phyloP scores from a whole-genome alignment of 2,888 invertebrate species.

The Epinotia demarniana region DNA sequence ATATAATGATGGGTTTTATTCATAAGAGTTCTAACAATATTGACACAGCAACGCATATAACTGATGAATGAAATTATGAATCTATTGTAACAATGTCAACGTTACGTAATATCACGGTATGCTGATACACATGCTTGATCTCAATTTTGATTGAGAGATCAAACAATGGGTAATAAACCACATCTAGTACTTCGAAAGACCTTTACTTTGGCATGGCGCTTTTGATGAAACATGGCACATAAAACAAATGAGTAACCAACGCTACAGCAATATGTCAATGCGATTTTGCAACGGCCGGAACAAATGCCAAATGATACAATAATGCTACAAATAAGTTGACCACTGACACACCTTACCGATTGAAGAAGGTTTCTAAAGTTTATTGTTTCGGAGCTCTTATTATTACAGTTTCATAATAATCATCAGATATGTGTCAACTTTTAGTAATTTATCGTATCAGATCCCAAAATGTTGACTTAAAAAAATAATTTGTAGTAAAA shows the following conservation, averaged over 20 bases:
- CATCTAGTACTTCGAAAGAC: neutral
- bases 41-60: neutral
- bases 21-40: too few species aligned
- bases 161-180: conserved; percentile 24
- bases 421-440: neutral
- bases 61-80: neutral
- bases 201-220: conserved; percentile 23
- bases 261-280: conserved; percentile 62
- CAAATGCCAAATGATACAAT: conserved; percentile 67
- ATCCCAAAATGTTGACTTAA: too few species aligned
- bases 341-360: neutral
- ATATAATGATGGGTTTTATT: too few species aligned
- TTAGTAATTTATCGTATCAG: neutral
- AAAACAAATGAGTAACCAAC: conserved; percentile 56
- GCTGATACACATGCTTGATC: conserved; percentile 9
- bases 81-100: neutral
- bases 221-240: conserved; percentile 42
- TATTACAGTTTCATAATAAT: neutral
- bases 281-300: conserved; percentile 63
- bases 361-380: conserved; percentile 11
- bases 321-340: conserved; percentile 48
- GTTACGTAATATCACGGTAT: neutral
- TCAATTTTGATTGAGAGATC: conserved; percentile 25
- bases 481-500: too few species aligned
- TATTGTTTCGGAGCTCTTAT: neutral